Evolutionary conservation across 1,140 invertebrate genomes (phyloP).

Genomic region (Neoseiulus cucumeris): DNA sequence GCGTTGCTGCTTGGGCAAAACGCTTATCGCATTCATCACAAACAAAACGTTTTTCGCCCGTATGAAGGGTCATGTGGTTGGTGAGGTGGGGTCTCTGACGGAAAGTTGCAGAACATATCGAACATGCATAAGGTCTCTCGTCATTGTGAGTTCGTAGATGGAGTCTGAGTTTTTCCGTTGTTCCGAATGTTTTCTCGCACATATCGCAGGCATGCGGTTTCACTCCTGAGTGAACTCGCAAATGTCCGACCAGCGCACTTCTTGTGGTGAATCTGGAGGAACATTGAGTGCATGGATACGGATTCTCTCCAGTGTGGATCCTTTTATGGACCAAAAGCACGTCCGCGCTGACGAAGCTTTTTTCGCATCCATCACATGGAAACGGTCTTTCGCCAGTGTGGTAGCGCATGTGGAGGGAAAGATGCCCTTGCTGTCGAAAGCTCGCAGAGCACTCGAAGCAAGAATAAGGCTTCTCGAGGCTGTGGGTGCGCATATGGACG

Average conservation of each 20-base stretch:
- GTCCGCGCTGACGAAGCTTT: no score
- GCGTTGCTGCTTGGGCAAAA: no score
- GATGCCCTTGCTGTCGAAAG: background rate
- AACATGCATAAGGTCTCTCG: background rate
- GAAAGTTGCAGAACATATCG: conserved; percentile 1
- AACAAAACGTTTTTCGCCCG: background rate
- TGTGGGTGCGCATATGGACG: no score
- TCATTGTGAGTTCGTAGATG: background rate
- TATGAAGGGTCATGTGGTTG: conserved; percentile 8
- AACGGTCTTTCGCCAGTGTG: conserved; percentile 20
- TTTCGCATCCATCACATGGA: conserved; percentile 9
- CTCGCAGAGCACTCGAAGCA: conserved; percentile 15
- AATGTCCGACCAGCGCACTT: conserved; percentile 50
- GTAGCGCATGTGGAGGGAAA: conserved; percentile 20
- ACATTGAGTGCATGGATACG: no score
- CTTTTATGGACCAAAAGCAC: no score
- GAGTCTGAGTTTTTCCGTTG: background rate
- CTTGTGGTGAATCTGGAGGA: background rate
- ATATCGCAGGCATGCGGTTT: conserved; percentile 60
- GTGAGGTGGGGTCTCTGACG: background rate
- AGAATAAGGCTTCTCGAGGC: no score
- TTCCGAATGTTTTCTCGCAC: conserved; percentile 25
- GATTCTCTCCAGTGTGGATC: no score
- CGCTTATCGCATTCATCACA: background rate
- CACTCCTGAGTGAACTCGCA: conserved; percentile 20